A percentile compares a stretch with the other conserved stretches of the same genome.
These are phyloP conservation scores for Petrolisthes cinctipes DNA, from an alignment of 2,888 invertebrate genomes.

Conservation along the genomic window DNA sequence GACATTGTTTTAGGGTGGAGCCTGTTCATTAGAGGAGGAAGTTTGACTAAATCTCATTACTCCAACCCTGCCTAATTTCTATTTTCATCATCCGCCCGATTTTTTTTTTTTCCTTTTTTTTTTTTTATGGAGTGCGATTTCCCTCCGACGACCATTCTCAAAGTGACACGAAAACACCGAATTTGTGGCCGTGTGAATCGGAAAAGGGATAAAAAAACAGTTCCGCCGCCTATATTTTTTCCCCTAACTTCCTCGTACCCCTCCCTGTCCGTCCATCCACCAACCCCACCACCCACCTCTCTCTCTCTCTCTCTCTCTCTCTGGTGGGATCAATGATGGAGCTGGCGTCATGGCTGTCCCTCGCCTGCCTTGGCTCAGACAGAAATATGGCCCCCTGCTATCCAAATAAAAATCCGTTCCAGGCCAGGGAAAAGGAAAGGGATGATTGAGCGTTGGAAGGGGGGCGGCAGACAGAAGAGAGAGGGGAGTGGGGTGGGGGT, in stretches of 20 bases:
- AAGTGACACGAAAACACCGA: conserved; percentile 50
- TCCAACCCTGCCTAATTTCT: conserved; percentile 46
- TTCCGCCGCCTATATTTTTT: background rate
- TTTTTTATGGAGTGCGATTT: conserved; percentile 45
- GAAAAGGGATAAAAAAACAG: conserved; percentile 22
- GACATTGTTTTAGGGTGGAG: conserved; percentile 57
- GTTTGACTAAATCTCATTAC: conserved; percentile 57
- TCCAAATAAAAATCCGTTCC: conserved; percentile 26
- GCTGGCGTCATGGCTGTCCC: background rate
- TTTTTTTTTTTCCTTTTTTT: conserved; percentile 11
- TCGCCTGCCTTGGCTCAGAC: background rate
- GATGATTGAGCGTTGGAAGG: background rate
- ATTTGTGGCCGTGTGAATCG: conserved; percentile 40
- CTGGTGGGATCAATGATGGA: background rate
- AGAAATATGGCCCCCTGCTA: conserved; percentile 13
- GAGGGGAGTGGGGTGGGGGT: background rate
- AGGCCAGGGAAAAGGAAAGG: background rate
- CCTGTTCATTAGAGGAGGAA: conserved; percentile 56
- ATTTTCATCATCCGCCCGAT: conserved; percentile 42
- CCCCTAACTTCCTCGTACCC: conserved; percentile 12
- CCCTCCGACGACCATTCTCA: conserved; percentile 39
- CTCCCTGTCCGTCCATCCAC: background rate
- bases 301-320: conserved; percentile 4
- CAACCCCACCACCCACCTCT: background rate
- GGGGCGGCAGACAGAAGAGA: background rate